Evolutionary conservation across 2,113 vertebrate species (phyloP), one percentile per base, ranked within the genome.

Genomic region (Chlamydotis undulata): DNA sequence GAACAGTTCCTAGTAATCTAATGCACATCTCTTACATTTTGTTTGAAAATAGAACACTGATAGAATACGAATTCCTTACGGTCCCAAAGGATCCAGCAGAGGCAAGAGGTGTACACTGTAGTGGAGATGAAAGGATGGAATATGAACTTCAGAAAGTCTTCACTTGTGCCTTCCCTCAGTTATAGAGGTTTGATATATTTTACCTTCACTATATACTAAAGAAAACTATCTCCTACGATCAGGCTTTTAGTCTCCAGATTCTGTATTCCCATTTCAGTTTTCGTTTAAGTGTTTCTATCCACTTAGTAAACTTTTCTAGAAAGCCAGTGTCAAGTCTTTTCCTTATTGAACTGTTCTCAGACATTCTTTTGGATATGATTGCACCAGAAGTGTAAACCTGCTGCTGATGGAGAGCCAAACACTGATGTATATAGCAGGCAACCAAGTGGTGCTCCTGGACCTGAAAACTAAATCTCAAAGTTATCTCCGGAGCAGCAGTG

Each of bases 301-400:
- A 52, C 15, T 60, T 80, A 75, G 71, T 79, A 68, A 68, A 76
- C 63, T 75, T 83, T 33, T 56, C 31, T 70, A 60, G 53, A 76
- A 70, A 75, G 28, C 28, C 61, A 59, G 12, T 55, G n/a, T 88
- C 31, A 65, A 41, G 95, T 90, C 28, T 95, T 97, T 98, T 98
- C 97, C 97, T 98, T 98, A 97, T 31, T 81, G 55, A 45, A 23
- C 69, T 92, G 43, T 61, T 55, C 10, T 76, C 97, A 99, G 99
- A 85, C 97, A 99, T 97, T 99, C 99, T 24, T 99, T 99, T 94
- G 99, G 99, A 14, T 99, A 99, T 85, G 99, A 99, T 96, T 99
- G 98, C 63, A 97, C 82, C 29, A 99, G 97, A 93, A 97, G 98
- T 39, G 98, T 96, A 49, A 99, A 99, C 94, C 97, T 99, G 39